Evolutionary conservation across 2,797 vertebrate genomes (phyloP).

Genomic region (Remorina albescens): DNA sequence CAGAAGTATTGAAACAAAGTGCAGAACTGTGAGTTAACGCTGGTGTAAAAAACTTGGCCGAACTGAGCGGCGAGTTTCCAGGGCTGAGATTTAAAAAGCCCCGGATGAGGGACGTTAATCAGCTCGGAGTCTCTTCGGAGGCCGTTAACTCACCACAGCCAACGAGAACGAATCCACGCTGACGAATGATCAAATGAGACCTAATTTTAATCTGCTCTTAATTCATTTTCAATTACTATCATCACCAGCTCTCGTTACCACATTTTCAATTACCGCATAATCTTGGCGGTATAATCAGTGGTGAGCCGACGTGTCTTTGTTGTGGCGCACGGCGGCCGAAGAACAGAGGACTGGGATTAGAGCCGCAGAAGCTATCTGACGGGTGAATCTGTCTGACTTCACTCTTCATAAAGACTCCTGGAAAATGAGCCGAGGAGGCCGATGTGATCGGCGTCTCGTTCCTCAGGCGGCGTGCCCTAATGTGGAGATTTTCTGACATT

Average conservation of each 20-base stretch:
- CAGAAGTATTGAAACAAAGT: not conserved
- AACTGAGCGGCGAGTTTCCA: not conserved
- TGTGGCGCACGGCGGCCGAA: slow-evolving; percentile 3
- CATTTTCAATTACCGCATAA: slow-evolving; percentile 55
- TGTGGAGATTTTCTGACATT: not conserved
- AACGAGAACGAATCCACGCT: slow-evolving; percentile 51
- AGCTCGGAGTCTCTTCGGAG: slow-evolving; percentile 35
- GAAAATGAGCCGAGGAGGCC: slow-evolving; percentile 5
- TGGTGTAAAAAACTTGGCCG: not conserved
- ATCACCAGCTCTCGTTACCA: slow-evolving; percentile 62
- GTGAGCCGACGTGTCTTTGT: slow-evolving; percentile 31
- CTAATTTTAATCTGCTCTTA: slow-evolving; percentile 72
- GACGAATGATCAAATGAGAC: slow-evolving; percentile 59
- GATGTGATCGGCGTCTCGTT: not conserved
- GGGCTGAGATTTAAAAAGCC: not conserved
- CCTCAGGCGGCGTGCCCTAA: not conserved
- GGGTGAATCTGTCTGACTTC: slow-evolving; percentile 24
- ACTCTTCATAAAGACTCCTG: slow-evolving; percentile 12
- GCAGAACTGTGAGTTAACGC: not conserved
- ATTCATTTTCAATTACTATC: slow-evolving; percentile 79
- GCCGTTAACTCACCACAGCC: slow-evolving; percentile 28
- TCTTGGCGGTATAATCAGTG: slow-evolving; percentile 30
- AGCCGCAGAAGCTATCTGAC: slow-evolving; percentile 21
- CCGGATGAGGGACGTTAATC: slow-evolving; percentile 27
- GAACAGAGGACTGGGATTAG: slow-evolving; percentile 51